Conservation (phyloP, 2,113 vertebrate species). For the Reinhardtius hippoglossoides region DNA sequence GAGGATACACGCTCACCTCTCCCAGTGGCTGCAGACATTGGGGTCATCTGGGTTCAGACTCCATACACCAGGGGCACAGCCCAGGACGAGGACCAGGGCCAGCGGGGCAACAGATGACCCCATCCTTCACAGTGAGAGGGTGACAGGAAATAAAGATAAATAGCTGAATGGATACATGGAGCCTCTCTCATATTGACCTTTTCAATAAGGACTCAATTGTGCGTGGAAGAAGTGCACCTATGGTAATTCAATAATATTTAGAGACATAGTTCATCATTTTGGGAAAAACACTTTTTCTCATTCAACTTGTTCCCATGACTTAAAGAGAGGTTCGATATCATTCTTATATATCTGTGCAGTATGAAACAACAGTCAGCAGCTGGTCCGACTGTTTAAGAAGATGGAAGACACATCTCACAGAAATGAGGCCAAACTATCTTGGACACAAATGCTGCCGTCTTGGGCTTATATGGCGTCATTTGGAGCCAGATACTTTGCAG, state of each 20-base stretch:
- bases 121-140: slow-evolving; percentile 82
- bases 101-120: slow-evolving; percentile 69
- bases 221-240: not conserved
- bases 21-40: slow-evolving; percentile 99
- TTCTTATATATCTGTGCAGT: not conserved
- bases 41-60: slow-evolving; percentile 96
- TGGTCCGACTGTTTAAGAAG: not conserved
- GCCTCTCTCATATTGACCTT: not conserved
- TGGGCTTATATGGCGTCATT: too few species aligned
- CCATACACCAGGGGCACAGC: slow-evolving; percentile 77
- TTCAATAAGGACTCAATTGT: not conserved
- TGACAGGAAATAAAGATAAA: slow-evolving; percentile 14
- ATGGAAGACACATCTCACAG: too few species aligned
- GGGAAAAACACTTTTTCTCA: not conserved
- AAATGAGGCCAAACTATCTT: too few species aligned
- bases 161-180: not conserved
- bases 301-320: not conserved
- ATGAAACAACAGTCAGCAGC: not conserved
- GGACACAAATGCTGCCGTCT: too few species aligned
- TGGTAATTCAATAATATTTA: not conserved
- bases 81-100: slow-evolving; percentile 77
- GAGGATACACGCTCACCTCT: slow-evolving; percentile 86
- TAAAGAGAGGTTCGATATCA: not conserved
- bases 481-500: too few species aligned
- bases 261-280: not conserved